phyloP scores from a whole-genome alignment of 2,888 invertebrate species.

The Orthonychiurus folsomi region DNA sequence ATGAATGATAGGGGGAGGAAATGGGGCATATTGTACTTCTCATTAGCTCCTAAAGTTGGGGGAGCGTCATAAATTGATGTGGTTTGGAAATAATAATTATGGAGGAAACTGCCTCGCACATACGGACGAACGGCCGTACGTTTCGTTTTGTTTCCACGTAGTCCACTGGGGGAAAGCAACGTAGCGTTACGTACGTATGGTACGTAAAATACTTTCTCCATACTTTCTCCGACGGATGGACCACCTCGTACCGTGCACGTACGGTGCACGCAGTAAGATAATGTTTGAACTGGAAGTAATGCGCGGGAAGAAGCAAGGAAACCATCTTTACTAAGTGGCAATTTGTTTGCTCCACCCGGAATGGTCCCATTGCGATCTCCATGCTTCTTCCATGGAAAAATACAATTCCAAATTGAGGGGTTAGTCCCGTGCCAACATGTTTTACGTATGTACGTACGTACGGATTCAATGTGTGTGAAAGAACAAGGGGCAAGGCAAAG shows the following conservation, averaged over 20 bases:
- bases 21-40: background rate
- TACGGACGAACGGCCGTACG: background rate
- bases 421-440: background rate
- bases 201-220: too few species aligned
- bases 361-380: constrained; percentile 27
- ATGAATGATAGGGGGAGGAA: background rate
- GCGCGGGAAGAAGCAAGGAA: constrained; percentile 9
- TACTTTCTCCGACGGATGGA: too few species aligned
- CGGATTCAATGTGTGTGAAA: too few species aligned
- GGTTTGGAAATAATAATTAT: background rate
- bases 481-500: too few species aligned
- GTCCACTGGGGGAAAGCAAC: too few species aligned
- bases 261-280: too few species aligned
- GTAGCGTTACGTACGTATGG: too few species aligned
- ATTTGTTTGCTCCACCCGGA: constrained; percentile 24
- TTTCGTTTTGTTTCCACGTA: background rate
- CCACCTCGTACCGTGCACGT: too few species aligned
- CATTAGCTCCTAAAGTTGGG: background rate
- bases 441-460: too few species aligned
- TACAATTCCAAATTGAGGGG: background rate
- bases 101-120: too few species aligned
- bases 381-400: constrained; percentile 13
- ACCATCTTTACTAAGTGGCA: constrained; percentile 30
- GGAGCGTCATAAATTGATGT: background rate
- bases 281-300: too few species aligned